A percentile compares a stretch with the other conserved stretches of the same genome.
phyloP scores from a whole-genome alignment of 1,140 invertebrate species.

The Mesaphorura yosii region DNA sequence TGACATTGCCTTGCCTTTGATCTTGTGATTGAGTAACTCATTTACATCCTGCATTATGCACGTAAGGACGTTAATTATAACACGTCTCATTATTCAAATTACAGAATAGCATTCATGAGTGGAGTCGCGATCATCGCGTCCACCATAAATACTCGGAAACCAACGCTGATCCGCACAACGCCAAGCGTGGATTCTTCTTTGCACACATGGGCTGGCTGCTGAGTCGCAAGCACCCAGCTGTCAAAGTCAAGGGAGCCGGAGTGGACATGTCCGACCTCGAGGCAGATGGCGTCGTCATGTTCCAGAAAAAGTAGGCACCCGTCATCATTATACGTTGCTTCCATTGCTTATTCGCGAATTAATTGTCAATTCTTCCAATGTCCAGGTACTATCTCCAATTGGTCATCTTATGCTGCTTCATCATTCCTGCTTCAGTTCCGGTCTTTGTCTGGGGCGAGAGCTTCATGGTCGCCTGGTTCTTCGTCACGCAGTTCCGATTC shows the following conservation, averaged over 20 bases:
- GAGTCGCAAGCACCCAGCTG: slow-evolving; percentile 78
- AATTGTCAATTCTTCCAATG: too few relatives aligned
- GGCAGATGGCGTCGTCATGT: slow-evolving; percentile 66
- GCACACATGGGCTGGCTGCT: slow-evolving; percentile 90
- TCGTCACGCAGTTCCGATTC: slow-evolving; percentile 74
- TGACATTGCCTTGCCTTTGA: not conserved
- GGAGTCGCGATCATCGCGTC: slow-evolving; percentile 86
- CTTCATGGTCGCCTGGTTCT: slow-evolving; percentile 64
- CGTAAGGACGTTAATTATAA: too few relatives aligned
- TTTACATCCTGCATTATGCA: too few relatives aligned
- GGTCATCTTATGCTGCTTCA: slow-evolving; percentile 71
- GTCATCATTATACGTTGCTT: too few relatives aligned
- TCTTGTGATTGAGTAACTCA: too few relatives aligned
- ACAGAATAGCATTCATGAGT: slow-evolving; percentile 83
- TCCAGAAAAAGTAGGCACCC: slow-evolving; percentile 79
- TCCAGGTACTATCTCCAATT: slow-evolving; percentile 66
- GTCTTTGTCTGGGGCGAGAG: slow-evolving; percentile 75
- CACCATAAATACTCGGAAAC: slow-evolving; percentile 96
- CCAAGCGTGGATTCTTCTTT: slow-evolving; percentile 89
- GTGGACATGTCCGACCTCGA: slow-evolving; percentile 78
- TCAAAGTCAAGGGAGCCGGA: slow-evolving; percentile 70
- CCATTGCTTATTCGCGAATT: too few relatives aligned
- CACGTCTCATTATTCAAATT: slow-evolving; percentile 23
- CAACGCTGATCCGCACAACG: slow-evolving; percentile 91
- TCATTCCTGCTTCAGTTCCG: slow-evolving; percentile 72